Percentiles rank a stretch among this genome's conserved stretches.
Evolutionary conservation across 2,888 invertebrate genomes (phyloP).

Genomic region (Mythimna impura): DNA sequence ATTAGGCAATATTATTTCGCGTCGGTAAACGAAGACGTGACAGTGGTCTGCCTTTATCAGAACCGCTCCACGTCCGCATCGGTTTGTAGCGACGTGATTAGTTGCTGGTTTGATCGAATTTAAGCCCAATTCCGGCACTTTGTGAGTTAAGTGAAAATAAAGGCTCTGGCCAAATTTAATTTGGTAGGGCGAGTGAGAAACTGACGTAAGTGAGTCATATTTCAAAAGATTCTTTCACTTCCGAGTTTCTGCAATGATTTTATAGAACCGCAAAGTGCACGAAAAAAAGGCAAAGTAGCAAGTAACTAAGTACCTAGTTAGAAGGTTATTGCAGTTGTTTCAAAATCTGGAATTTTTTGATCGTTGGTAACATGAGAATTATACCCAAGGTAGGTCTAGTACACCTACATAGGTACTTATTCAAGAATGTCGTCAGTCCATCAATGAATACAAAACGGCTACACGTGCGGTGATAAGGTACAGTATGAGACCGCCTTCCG

Average conservation of each 20-base stretch:
- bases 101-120: slow-evolving; percentile 50
- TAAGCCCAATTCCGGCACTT: slow-evolving; percentile 43
- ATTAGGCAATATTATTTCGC: slow-evolving; percentile 36
- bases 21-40: slow-evolving; percentile 39
- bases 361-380: slow-evolving; percentile 3
- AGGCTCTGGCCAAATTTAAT: slow-evolving; percentile 40
- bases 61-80: slow-evolving; percentile 24
- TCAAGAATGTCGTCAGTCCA: slow-evolving; percentile 48
- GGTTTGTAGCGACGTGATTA: slow-evolving; percentile 49
- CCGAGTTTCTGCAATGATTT: not conserved
- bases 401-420: slow-evolving; percentile 22
- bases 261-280: not conserved
- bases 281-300: slow-evolving; percentile 1
- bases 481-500: slow-evolving; percentile 58
- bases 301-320: not conserved
- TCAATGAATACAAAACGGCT: slow-evolving; percentile 71
- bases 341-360: not conserved
- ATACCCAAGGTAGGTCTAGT: not conserved
- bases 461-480: slow-evolving; percentile 64
- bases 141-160: slow-evolving; percentile 52
- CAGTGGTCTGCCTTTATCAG: slow-evolving; percentile 41
- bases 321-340: not conserved
- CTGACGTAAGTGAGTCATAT: slow-evolving; percentile 18
- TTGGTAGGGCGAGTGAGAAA: slow-evolving; percentile 20
- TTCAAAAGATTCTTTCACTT: slow-evolving; percentile 11